A percentile compares a stretch with the other conserved stretches of the same genome.
phyloP scores from a whole-genome alignment of 1,140 invertebrate genomes.

The Sarcophaga bullata region DNA sequence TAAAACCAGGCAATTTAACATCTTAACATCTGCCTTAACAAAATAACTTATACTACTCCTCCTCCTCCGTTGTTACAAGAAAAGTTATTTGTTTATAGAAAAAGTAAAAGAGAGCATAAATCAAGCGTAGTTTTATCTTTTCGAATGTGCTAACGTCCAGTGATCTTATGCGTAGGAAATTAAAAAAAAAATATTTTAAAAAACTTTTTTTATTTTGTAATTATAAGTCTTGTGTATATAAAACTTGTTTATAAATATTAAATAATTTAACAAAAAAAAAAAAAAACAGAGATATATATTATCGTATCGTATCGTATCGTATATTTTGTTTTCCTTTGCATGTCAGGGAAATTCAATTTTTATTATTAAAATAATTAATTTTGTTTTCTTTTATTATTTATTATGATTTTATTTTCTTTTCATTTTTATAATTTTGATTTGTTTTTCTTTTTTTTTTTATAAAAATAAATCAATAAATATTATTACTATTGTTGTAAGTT shows the following conservation, averaged over 20 bases:
- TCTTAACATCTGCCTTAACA: neutral
- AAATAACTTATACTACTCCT: neutral
- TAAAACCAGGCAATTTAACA: neutral
- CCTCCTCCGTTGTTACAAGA: neutral
- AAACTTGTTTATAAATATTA: no score
- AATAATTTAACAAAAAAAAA: slow-evolving; percentile 23
- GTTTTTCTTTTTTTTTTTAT: no score
- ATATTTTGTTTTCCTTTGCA: neutral
- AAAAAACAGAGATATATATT: neutral
- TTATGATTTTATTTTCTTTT: neutral
- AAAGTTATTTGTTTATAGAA: neutral
- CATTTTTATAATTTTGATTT: no score
- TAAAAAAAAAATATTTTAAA: neutral
- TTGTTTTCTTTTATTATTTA: neutral
- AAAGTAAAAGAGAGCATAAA: neutral
- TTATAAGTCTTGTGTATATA: neutral
- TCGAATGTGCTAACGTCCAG: slow-evolving; percentile 2
- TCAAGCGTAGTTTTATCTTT: slow-evolving; percentile 16
- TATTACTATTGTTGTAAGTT: no score
- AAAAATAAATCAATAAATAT: no score
- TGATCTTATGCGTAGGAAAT: neutral
- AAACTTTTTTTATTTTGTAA: neutral
- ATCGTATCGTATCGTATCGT: no score
- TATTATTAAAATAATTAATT: neutral
- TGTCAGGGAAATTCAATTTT: neutral